A percentile compares a stretch with the other conserved stretches of the same genome.
Evolutionary conservation across 2,888 invertebrate species (phyloP).

Genomic region (Rhogogaster chlorosoma): DNA sequence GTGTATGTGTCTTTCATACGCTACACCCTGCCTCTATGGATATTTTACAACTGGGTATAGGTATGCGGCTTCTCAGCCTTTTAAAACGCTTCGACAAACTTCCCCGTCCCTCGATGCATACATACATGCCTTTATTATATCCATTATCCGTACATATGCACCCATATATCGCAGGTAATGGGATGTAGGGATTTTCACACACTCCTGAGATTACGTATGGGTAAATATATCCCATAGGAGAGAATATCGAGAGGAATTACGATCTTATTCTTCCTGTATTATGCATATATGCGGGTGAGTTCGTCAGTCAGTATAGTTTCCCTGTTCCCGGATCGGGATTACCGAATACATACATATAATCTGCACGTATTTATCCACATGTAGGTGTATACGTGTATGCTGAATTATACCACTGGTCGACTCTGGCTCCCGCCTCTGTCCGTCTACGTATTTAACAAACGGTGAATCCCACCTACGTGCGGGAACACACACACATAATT

Average conservation of each 20-base stretch:
- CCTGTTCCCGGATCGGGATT: neutral
- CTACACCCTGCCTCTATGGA: neutral
- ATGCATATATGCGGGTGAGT: neutral
- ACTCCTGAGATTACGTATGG: neutral
- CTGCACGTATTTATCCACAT: neutral
- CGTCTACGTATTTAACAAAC: neutral
- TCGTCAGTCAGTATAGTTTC: neutral
- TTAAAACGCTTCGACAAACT: neutral
- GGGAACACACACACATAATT: conserved; percentile 41
- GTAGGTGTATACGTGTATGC: neutral
- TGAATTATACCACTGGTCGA: neutral
- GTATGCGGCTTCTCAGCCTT: neutral
- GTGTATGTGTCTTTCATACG: neutral
- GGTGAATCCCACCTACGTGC: neutral
- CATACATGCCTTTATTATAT: neutral
- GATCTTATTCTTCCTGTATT: neutral
- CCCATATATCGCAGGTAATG: neutral
- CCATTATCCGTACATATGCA: too few species aligned
- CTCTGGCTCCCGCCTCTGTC: neutral
- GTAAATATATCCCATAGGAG: neutral
- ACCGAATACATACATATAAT: neutral
- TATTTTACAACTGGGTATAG: neutral
- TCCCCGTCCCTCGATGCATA: neutral
- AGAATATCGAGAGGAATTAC: neutral
- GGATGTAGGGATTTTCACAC: neutral